These are phyloP conservation scores for Agrilus mali DNA, from an alignment of 2,888 invertebrate genomes.

Conservation along the genomic window DNA sequence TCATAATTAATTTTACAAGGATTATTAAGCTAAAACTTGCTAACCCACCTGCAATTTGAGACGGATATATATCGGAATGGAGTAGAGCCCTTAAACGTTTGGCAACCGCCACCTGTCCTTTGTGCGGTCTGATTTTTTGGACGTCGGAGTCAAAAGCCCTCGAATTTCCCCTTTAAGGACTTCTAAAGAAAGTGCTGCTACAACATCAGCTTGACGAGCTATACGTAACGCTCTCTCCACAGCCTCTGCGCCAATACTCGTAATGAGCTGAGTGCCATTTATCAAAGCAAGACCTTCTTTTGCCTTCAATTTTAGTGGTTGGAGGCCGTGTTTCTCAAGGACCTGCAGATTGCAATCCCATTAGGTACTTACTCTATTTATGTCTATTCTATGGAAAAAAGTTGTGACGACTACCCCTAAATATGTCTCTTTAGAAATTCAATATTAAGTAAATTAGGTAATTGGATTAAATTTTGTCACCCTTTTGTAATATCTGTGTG, in stretches of 20 bases:
- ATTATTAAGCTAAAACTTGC: no score
- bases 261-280: conserved; percentile 56
- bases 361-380: no score
- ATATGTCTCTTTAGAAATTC: no score
- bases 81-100: conserved; percentile 43
- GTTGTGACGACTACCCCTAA: neutral
- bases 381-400: neutral
- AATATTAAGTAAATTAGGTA: no score
- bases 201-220: conserved; percentile 49
- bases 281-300: conserved; percentile 55
- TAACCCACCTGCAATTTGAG: conserved; percentile 48
- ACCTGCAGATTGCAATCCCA: conserved; percentile 12
- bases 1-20: no score
- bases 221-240: conserved; percentile 44
- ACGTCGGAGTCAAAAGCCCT: conserved; percentile 51
- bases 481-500: no score
- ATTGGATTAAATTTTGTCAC: no score
- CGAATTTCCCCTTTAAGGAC: conserved; percentile 52
- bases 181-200: conserved; percentile 49
- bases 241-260: conserved; percentile 50
- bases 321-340: conserved; percentile 41
- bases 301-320: conserved; percentile 41
- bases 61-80: conserved; percentile 47
- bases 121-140: conserved; percentile 47
- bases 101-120: conserved; percentile 48